These are phyloP conservation scores for Drosophila sturtevanti DNA, from an alignment of 1,140 invertebrate genomes.

Conservation along the genomic window DNA sequence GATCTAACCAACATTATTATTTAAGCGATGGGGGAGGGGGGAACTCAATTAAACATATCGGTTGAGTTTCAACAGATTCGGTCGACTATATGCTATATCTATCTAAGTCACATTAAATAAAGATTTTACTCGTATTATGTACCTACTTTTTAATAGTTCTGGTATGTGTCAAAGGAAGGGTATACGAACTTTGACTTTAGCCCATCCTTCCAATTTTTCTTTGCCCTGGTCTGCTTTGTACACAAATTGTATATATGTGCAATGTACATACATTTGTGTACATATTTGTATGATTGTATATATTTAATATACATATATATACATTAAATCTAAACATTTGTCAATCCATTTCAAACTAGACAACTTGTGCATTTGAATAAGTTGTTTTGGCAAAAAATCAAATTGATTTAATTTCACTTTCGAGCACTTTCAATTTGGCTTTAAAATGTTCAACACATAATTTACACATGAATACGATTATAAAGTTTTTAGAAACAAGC, in stretches of 20 bases:
- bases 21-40: no score
- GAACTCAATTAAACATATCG: no score
- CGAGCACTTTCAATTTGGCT: slow-evolving; percentile 22
- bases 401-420: slow-evolving; percentile 41
- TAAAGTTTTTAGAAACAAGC: slow-evolving; percentile 27
- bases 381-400: slow-evolving; percentile 33
- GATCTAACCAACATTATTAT: no score
- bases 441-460: background rate
- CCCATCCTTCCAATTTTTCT: no score
- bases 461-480: background rate
- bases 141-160: no score
- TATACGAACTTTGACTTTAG: no score
- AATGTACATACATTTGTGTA: background rate
- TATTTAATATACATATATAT: slow-evolving; percentile 37
- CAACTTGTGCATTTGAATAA: slow-evolving; percentile 28
- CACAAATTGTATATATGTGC: background rate
- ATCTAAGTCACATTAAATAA: no score
- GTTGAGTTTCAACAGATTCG: no score
- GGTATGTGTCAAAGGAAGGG: no score
- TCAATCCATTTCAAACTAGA: slow-evolving; percentile 43
- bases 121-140: no score
- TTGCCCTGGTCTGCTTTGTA: background rate
- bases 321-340: slow-evolving; percentile 55
- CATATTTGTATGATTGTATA: background rate
- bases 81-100: no score